Evolutionary conservation across 2,888 invertebrate species (phyloP).

Genomic region (Idaea biselata): DNA sequence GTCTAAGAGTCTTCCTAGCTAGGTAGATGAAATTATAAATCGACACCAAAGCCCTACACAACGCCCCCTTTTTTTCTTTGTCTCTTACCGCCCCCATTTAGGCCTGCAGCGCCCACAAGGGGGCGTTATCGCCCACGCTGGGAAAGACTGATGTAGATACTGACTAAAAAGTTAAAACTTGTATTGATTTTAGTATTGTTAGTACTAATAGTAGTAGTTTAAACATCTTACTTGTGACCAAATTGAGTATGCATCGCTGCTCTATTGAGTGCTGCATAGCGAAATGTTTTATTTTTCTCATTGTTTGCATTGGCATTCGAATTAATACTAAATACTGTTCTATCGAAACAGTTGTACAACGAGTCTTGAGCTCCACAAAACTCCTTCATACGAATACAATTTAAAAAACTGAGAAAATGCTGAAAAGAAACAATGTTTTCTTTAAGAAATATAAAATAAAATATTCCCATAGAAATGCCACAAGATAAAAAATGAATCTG

Average conservation of each 20-base stretch:
- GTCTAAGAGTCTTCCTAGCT: too few relatives aligned
- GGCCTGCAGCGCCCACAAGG: too few relatives aligned
- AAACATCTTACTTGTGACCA: conserved; percentile 84
- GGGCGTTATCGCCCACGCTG: too few relatives aligned
- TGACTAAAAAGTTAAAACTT: too few relatives aligned
- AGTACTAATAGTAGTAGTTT: background rate
- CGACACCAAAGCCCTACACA: too few relatives aligned
- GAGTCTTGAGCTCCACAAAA: conserved; percentile 91
- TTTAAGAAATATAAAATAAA: background rate
- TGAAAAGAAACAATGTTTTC: conserved; percentile 58
- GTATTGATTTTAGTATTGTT: too few relatives aligned
- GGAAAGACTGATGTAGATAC: too few relatives aligned
- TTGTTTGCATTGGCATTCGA: conserved; percentile 61
- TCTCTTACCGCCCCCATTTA: too few relatives aligned
- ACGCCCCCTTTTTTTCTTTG: too few relatives aligned
- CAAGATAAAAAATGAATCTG: background rate
- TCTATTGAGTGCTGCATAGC: conserved; percentile 95
- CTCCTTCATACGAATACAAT: conserved; percentile 92
- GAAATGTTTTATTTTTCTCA: conserved; percentile 83
- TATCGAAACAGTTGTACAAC: conserved; percentile 90
- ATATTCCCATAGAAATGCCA: too few relatives aligned
- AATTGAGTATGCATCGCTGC: conserved; percentile 94
- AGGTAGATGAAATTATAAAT: too few relatives aligned
- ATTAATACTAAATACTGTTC: conserved; percentile 67
- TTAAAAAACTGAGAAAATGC: conserved; percentile 95